Evolutionary conservation across 2,797 vertebrate genomes (phyloP).

Genomic region (Enteromius paludinosus): DNA sequence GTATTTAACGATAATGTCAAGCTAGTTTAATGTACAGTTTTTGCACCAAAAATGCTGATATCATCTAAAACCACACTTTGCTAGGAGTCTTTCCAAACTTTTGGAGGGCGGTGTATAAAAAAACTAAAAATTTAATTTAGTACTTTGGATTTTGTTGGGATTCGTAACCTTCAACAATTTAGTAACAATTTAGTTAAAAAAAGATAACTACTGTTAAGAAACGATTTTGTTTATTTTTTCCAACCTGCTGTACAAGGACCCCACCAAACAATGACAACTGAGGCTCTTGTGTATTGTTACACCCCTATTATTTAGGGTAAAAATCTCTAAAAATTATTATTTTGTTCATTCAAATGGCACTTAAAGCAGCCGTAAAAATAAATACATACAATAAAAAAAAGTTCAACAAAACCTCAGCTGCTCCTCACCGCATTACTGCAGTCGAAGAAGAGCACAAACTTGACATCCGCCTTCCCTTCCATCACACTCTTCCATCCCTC

Average conservation of each 20-base stretch:
- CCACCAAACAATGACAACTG: not conserved
- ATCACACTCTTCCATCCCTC: slow-evolving; percentile 91
- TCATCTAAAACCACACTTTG: too few species aligned
- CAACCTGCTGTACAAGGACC: not conserved
- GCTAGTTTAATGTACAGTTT: too few species aligned
- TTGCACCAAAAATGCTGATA: too few species aligned
- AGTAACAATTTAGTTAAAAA: too few species aligned
- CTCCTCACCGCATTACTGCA: slow-evolving; percentile 89
- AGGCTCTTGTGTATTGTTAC: not conserved
- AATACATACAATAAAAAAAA: not conserved
- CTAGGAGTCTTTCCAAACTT: too few species aligned
- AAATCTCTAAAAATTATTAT: not conserved
- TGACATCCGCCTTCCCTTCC: slow-evolving; percentile 91
- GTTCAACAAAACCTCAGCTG: not conserved
- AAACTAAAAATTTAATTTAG: too few species aligned
- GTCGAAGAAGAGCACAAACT: slow-evolving; percentile 97
- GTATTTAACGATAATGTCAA: too few species aligned
- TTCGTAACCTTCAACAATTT: too few species aligned
- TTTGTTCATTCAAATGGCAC: not conserved
- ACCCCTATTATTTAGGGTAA: not conserved
- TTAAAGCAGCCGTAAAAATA: not conserved
- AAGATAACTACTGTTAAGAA: too few species aligned
- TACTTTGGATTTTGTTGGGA: too few species aligned
- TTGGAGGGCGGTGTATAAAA: too few species aligned
- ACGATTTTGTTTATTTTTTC: not conserved